Evolutionary conservation across 2,113 vertebrate genomes (phyloP), one percentile per base, ranked within the genome.

Genomic region (Turdus rufiventris): DNA sequence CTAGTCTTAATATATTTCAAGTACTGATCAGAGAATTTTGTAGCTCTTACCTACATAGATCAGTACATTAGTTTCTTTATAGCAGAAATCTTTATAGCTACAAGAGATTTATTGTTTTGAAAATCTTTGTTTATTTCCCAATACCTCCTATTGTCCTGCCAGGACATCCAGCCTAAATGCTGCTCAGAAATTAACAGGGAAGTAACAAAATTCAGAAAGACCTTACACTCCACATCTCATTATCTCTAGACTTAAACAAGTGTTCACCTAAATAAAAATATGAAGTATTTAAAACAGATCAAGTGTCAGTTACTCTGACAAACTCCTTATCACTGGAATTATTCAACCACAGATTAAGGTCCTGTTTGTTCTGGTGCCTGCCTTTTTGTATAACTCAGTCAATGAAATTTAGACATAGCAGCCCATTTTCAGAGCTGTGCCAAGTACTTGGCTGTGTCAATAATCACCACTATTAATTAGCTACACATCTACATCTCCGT

Each of bases 41-140:
- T 82, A 73, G 62, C 57, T 65, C 25, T 54, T 91, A 25, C 7
- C 80, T 92, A 74, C 83, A 18, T n/a, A 89, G 89, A 92, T 92
- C 90, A 78, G 85, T 58, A 89, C 34, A 71, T 95, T 82, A 60
- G 19, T 84, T 93, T 91, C 42, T 91, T 92, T 91, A 87, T 61
- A 86, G 89, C 70, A 82, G 50, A 65, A 82, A 42, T 47, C 74
- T 94, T 89, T 53, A 66, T 79, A 89, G 73, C 82, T 96, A 60
- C 82, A 67, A 96, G 72, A 85, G 74, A 89, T 83, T 96, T 88
- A 77, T 71, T 33, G 17, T 85, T 94, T 78, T 81, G 50, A 93
- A 97, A 97, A 97, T 96, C 95, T 96, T 74, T 79, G 91, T 76
- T 68, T 95, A 85, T 85, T 96, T 97, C 56, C 89, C 82, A 78